Percentiles rank a stretch among this genome's conserved stretches.
Conservation (phyloP, 2,888 invertebrate species). For the Campaea margaritaria region DNA sequence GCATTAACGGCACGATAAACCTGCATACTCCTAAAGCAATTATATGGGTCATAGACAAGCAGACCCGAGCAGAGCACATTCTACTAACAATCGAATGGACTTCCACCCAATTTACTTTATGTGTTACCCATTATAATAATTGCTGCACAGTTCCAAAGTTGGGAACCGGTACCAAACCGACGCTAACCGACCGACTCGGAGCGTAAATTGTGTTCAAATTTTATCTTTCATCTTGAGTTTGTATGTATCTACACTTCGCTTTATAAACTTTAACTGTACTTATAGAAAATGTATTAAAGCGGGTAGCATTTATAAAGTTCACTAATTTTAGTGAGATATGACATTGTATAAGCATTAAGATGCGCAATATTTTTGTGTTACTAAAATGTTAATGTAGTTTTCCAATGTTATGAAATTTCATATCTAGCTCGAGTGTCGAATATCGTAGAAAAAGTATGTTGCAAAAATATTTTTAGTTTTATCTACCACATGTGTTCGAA, state of each 20-base stretch:
- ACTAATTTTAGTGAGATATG: too few species aligned
- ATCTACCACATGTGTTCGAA: constrained; percentile 3
- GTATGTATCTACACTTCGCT: background rate
- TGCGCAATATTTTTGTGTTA: too few species aligned
- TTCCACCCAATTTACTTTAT: constrained; percentile 76
- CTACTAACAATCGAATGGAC: constrained; percentile 69
- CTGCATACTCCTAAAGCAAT: constrained; percentile 49
- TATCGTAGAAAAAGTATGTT: constrained; percentile 3
- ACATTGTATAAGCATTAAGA: too few species aligned
- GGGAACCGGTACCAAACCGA: constrained; percentile 52
- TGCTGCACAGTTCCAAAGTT: constrained; percentile 70
- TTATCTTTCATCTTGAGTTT: constrained; percentile 50
- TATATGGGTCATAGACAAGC: constrained; percentile 51
- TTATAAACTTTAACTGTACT: too few species aligned
- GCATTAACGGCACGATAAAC: constrained; percentile 19
- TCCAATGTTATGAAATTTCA: background rate
- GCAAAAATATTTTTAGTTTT: constrained; percentile 8
- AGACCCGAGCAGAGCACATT: constrained; percentile 59
- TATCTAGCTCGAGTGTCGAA: constrained; percentile 3
- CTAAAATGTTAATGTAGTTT: background rate
- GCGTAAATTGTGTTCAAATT: constrained; percentile 58
- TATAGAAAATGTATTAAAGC: too few species aligned
- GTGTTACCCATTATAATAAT: constrained; percentile 78
- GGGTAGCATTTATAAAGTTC: too few species aligned
- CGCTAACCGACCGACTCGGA: constrained; percentile 56